phyloP scores from a whole-genome alignment of 2,888 invertebrate genomes.

The Autographa gamma region DNA sequence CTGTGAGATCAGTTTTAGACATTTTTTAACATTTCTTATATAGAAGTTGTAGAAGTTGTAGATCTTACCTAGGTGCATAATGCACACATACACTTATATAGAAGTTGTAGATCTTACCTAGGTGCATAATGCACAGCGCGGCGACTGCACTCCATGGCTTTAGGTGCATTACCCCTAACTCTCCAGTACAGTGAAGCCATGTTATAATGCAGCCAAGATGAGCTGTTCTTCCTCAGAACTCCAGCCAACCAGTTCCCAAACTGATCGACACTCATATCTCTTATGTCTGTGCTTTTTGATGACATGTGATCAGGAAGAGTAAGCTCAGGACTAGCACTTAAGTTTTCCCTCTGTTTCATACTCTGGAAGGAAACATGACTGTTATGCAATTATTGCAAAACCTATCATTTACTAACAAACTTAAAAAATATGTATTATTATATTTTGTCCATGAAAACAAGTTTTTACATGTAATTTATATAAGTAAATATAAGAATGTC shows the following conservation, averaged over 20 bases:
- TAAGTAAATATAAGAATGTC: too few species aligned
- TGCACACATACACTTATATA: too few species aligned
- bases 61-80: too few species aligned
- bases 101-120: conserved; percentile 83
- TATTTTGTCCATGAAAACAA: too few species aligned
- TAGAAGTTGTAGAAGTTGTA: too few species aligned
- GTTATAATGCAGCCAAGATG: conserved; percentile 94
- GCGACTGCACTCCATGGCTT: conserved; percentile 94
- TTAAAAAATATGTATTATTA: too few species aligned
- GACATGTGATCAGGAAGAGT: conserved; percentile 70
- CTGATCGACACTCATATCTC: conserved; percentile 75
- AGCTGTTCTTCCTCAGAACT: conserved; percentile 90
- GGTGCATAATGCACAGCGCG: conserved; percentile 93
- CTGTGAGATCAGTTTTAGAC: too few species aligned
- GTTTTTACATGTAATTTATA: too few species aligned
- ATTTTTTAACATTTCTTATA: too few species aligned
- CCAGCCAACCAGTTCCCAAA: conserved; percentile 90
- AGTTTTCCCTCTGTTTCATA: conserved; percentile 75
- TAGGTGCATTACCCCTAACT: conserved; percentile 92
- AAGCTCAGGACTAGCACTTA: conserved; percentile 72
- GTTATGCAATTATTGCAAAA: neutral
- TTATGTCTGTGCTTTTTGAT: conserved; percentile 44
- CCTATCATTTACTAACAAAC: conserved; percentile 12
- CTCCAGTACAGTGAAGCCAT: conserved; percentile 95
- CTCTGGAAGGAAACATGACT: conserved; percentile 68